phyloP scores from a whole-genome alignment of 2,797 vertebrate genomes.

The Mastacembelus armatus region DNA sequence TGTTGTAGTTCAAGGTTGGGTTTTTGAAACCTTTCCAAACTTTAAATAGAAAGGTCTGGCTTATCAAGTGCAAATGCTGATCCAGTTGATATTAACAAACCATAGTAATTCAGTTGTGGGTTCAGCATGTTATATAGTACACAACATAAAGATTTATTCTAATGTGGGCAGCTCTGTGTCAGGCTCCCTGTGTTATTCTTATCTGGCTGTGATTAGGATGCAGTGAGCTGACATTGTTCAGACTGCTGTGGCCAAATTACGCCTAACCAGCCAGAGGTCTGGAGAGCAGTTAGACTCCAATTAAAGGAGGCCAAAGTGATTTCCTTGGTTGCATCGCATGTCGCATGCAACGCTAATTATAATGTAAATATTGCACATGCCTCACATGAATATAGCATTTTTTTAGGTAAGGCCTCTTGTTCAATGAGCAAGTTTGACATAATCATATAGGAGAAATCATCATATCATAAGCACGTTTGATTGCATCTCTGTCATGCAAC shows the following conservation, averaged over 20 bases:
- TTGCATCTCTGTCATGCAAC: too few species aligned
- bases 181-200: slow-evolving; percentile 47
- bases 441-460: too few species aligned
- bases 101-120: slow-evolving; percentile 3
- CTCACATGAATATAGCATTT: slow-evolving; percentile 11
- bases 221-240: slow-evolving; percentile 51
- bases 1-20: slow-evolving; percentile 16
- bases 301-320: slow-evolving; percentile 53
- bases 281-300: slow-evolving; percentile 46
- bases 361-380: slow-evolving; percentile 44
- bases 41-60: slow-evolving; percentile 4
- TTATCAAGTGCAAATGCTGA: not conserved
- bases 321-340: slow-evolving; percentile 56
- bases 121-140: not conserved
- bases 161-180: slow-evolving; percentile 5
- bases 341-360: slow-evolving; percentile 46
- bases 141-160: slow-evolving; percentile 9
- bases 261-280: slow-evolving; percentile 34
- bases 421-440: not conserved
- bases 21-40: slow-evolving; percentile 25
- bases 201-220: slow-evolving; percentile 49
- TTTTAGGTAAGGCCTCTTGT: slow-evolving; percentile 16
- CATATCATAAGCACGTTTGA: too few species aligned
- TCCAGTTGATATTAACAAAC: slow-evolving; percentile 8
- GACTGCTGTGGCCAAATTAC: slow-evolving; percentile 41